These are phyloP conservation scores for Acrocephalus arundinaceus DNA, from an alignment of 2,113 vertebrate genomes.

Conservation along the genomic window DNA sequence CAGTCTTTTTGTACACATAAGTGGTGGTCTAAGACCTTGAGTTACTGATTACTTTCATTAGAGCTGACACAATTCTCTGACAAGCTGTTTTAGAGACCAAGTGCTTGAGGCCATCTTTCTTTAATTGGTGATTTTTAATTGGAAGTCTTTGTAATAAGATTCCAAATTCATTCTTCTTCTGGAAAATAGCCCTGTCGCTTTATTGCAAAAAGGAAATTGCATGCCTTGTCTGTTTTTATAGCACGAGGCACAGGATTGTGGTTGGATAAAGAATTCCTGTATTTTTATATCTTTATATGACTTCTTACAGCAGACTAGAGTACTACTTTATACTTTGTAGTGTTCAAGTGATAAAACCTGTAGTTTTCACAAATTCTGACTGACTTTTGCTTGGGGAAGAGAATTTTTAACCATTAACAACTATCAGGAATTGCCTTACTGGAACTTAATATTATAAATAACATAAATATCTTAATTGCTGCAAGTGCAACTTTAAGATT, in stretches of 20 bases:
- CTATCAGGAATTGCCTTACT: background rate
- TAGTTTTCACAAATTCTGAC: conserved; percentile 14
- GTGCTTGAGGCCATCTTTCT: conserved; percentile 12
- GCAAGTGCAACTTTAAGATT: background rate
- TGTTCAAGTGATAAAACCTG: background rate
- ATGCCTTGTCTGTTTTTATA: conserved; percentile 39
- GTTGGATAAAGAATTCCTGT: background rate
- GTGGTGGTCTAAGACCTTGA: background rate
- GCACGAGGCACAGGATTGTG: background rate
- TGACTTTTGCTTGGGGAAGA: background rate
- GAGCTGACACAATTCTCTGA: background rate
- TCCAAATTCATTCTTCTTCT: conserved; percentile 23
- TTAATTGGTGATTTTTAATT: conserved; percentile 53
- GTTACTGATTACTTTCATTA: conserved; percentile 35
- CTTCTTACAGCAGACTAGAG: conserved; percentile 12
- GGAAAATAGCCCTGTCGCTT: conserved; percentile 26
- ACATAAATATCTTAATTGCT: background rate
- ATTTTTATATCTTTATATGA: conserved; percentile 46
- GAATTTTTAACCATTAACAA: background rate
- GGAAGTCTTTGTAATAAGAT: conserved; percentile 26
- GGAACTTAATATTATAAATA: background rate
- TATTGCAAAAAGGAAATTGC: background rate
- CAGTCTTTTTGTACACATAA: background rate
- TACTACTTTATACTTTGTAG: background rate
- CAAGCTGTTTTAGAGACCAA: background rate